Evolutionary conservation across 2,797 vertebrate species (phyloP), one percentile per base, ranked within the genome.

Genomic region (Gallinago solitaria): DNA sequence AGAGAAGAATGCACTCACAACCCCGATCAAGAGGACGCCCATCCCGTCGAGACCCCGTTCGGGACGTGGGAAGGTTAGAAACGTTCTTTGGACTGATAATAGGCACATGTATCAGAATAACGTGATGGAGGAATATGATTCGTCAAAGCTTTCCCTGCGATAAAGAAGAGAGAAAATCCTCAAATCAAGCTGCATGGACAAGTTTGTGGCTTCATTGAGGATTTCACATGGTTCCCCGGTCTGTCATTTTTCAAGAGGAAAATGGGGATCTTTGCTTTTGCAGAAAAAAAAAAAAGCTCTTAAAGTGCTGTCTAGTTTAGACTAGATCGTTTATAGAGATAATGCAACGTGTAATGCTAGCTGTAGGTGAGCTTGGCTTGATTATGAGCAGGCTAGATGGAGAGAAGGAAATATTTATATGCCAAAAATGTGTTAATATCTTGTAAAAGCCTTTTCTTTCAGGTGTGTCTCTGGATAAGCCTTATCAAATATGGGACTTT

Each of bases 1-100:
- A 99, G 98, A 99, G 99, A 97, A 98, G 98, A 99, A 98, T 98
- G 98, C 99, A 99, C 50, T 99, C 99, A 89, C 99, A 99, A 91
- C 99, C 99, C 54, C 98, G 99, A 94, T 99, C 99, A 88, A 98
- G 98, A 98, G 99, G 98, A 98, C 98, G 99, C 71, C 99, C 99
- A 16, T 98, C 99, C 21, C 99, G 99, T 94, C 98, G 99, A 98
- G 99, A 99, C 97, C 98, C 98, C 16, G 98, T 98, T 95, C 98
- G 98, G 94, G 99, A 99, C 96, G 99, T 99, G 99, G 99, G 99
- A 99, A 99, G 99, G 99, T 99, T 99, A 99, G 99, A 99, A 99
- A 99, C 98, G 98, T 99, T 99, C 98, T 99, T 99, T 99, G 98
- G 99, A 99, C 99, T 98, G 98, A 98, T 99, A 98, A 96, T 98